Evolutionary conservation across 2,797 vertebrate genomes (phyloP).

Genomic region (Dicrostonyx torquatus): DNA sequence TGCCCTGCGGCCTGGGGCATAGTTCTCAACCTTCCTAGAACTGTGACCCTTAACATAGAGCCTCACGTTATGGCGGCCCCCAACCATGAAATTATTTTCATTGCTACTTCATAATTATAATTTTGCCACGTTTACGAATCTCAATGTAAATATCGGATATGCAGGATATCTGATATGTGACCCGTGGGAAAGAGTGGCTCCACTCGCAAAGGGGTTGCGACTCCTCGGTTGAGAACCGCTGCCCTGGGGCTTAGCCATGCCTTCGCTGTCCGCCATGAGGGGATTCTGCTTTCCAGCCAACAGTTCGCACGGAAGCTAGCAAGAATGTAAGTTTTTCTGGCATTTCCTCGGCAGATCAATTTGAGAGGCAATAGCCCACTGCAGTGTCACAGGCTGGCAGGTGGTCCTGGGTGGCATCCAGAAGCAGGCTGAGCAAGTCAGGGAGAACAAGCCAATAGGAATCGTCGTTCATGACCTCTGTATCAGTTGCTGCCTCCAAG

Average conservation of each 20-base stretch:
- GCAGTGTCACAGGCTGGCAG: background rate
- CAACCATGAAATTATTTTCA: too few relatives aligned
- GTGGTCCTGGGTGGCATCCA: background rate
- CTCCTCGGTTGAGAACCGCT: background rate
- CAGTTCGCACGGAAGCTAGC: background rate
- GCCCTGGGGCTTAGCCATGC: background rate
- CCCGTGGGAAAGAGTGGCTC: background rate
- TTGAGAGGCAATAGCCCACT: background rate
- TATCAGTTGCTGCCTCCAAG: background rate
- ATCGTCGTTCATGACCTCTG: background rate
- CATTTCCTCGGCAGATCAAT: background rate
- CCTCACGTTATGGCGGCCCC: background rate
- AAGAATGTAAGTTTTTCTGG: background rate
- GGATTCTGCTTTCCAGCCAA: background rate
- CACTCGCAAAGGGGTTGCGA: accelerated
- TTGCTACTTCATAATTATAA: background rate
- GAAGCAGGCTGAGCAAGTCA: background rate
- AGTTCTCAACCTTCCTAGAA: background rate
- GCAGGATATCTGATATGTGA: background rate
- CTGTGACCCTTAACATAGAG: background rate
- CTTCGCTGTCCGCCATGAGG: background rate
- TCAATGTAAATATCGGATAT: background rate
- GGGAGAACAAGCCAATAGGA: background rate
- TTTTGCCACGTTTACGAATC: background rate
- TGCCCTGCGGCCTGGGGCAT: background rate